phyloP scores from a whole-genome alignment of 2,888 invertebrate species.

The Hypsopygia costalis region DNA sequence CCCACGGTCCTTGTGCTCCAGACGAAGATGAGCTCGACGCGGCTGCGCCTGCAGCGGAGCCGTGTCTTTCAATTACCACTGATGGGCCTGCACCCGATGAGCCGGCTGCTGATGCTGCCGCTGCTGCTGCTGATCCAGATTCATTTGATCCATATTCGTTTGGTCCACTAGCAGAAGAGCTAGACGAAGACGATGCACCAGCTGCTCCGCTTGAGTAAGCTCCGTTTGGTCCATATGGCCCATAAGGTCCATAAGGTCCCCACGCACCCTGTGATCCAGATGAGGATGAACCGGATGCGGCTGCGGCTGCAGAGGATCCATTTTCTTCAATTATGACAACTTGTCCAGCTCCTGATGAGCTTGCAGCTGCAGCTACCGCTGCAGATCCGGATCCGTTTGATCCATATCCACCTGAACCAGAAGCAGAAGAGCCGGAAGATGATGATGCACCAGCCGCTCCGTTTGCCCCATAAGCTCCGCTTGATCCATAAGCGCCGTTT shows the following conservation, averaged over 20 bases:
- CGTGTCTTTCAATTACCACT: neutral
- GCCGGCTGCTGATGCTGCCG: neutral
- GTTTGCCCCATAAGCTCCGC: neutral
- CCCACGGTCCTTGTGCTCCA: neutral
- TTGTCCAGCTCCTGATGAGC: neutral
- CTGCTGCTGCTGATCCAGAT: neutral
- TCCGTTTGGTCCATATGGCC: slow-evolving; percentile 1
- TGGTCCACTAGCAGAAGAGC: neutral
- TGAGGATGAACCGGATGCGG: neutral
- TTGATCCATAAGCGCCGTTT: too few relatives aligned
- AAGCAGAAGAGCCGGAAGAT: neutral
- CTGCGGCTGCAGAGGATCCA: neutral
- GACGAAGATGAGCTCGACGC: neutral
- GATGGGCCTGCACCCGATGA: neutral
- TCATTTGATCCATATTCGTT: neutral
- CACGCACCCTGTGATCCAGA: neutral
- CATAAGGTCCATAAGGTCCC: too few relatives aligned
- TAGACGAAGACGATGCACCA: neutral
- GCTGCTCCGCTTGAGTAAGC: neutral
- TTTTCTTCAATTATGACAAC: neutral
- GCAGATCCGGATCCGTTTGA: neutral
- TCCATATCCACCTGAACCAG: neutral
- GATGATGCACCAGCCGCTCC: neutral
- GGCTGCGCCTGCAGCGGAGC: neutral
- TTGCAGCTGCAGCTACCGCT: neutral